Percentiles rank a stretch among this genome's conserved stretches.
Conservation (phyloP, 2,113 vertebrate species). For the Pseudolaguvia tuberculata region DNA sequence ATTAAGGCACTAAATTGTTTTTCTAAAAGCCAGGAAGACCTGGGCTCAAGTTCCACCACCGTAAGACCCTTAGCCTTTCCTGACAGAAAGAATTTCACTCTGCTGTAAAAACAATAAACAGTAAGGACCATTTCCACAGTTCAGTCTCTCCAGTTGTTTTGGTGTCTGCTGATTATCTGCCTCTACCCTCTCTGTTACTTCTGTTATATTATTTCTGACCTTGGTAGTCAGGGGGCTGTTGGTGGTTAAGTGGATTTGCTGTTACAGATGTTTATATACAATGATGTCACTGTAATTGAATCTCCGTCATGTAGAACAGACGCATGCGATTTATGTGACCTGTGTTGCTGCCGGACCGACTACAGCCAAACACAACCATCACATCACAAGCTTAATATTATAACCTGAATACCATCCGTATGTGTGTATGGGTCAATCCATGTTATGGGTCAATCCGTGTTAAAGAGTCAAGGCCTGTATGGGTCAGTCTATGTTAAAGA, state of each 20-base stretch:
- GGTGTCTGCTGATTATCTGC: slow-evolving; percentile 28
- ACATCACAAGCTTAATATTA: not conserved
- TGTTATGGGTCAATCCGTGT: too few relatives aligned
- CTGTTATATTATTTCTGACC: slow-evolving; percentile 36
- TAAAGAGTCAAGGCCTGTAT: too few relatives aligned
- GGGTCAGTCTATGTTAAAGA: not conserved
- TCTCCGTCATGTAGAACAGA: slow-evolving; percentile 18
- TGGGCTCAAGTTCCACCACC: too few relatives aligned
- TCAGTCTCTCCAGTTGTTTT: not conserved
- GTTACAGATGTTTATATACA: slow-evolving; percentile 44
- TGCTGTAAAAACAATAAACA: not conserved
- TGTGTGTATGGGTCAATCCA: too few relatives aligned
- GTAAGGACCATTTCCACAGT: not conserved
- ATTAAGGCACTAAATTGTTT: too few relatives aligned
- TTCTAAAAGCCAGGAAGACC: too few relatives aligned
- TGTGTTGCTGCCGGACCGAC: not conserved
- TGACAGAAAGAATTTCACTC: not conserved
- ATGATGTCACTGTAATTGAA: slow-evolving; percentile 30
- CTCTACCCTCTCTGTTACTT: slow-evolving; percentile 3
- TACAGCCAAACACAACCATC: not conserved
- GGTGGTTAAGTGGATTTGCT: slow-evolving; percentile 39
- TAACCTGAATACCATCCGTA: not conserved
- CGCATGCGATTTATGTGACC: slow-evolving; percentile 39
- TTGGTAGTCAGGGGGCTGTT: slow-evolving; percentile 30
- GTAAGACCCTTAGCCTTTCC: not conserved